phyloP scores from a whole-genome alignment of 1,140 invertebrate genomes.

The Ips nitidus region DNA sequence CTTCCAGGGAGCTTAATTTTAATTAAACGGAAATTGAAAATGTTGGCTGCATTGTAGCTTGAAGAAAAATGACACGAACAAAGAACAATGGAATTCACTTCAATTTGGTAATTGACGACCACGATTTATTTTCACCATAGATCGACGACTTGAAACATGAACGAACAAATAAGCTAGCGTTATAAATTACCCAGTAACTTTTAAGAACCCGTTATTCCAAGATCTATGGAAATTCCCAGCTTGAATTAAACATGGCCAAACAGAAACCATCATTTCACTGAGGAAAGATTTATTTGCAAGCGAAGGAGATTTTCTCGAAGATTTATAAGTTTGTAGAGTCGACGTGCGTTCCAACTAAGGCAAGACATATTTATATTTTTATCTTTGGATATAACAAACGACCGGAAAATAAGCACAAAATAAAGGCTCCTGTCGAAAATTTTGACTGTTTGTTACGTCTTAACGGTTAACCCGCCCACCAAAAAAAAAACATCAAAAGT shows the following conservation, averaged over 20 bases:
- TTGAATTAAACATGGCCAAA: conserved; percentile 26
- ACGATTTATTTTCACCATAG: neutral
- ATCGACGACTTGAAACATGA: neutral
- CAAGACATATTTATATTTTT: conserved; percentile 32
- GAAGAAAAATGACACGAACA: neutral
- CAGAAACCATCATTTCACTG: conserved; percentile 17
- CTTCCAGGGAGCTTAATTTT: neutral
- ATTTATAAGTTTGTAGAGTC: conserved; percentile 31
- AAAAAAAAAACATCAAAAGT: too few relatives aligned
- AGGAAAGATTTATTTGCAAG: conserved; percentile 23
- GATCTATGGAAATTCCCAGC: conserved; percentile 18
- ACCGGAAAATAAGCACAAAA: conserved; percentile 19
- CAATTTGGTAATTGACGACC: neutral
- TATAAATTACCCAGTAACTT: neutral
- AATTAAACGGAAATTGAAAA: neutral
- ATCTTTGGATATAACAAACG: conserved; percentile 27
- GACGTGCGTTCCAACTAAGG: conserved; percentile 21
- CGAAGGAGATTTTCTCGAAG: conserved; percentile 20
- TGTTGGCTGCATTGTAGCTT: neutral
- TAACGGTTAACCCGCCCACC: too few relatives aligned
- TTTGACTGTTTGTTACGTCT: neutral
- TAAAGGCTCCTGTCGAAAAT: conserved; percentile 10
- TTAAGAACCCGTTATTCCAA: conserved; percentile 4
- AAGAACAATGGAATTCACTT: neutral
- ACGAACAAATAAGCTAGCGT: neutral